These are phyloP conservation scores for Limnephilus auricula DNA, from an alignment of 2,888 invertebrate genomes.

Conservation along the genomic window DNA sequence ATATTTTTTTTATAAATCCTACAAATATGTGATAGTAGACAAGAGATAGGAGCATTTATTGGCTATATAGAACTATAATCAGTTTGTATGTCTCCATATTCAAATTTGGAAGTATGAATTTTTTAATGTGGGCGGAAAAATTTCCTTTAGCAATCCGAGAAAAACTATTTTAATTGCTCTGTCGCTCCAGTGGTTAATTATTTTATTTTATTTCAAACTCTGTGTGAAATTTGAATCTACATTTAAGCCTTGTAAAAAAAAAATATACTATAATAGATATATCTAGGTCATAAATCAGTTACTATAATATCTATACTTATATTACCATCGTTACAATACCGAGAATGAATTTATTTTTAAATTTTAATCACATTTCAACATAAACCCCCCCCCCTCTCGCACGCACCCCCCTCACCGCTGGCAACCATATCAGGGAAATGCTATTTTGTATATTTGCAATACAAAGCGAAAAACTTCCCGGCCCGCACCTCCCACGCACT, in stretches of 20 bases:
- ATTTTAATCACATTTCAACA: background rate
- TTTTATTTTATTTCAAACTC: too few species aligned
- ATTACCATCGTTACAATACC: background rate
- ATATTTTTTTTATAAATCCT: too few species aligned
- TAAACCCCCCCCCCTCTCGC: background rate
- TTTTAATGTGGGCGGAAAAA: too few species aligned
- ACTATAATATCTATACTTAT: background rate
- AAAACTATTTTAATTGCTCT: too few species aligned
- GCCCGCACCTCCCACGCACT: slow-evolving; percentile 61
- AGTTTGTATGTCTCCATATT: too few species aligned
- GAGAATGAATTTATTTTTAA: background rate
- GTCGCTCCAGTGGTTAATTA: too few species aligned
- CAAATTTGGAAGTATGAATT: too few species aligned
- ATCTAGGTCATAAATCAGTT: background rate
- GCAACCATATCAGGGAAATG: slow-evolving; percentile 64
- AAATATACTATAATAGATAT: background rate
- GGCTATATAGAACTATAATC: too few species aligned
- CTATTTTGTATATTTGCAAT: slow-evolving; percentile 66
- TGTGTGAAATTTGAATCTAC: background rate
- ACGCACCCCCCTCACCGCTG: background rate
- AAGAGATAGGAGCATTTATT: too few species aligned
- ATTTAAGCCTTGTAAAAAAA: background rate
- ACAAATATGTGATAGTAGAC: too few species aligned
- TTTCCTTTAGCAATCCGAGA: too few species aligned
- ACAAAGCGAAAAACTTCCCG: slow-evolving; percentile 66